Conservation (phyloP, 2,888 invertebrate species). For the Thysanoteuthis rhombus region DNA sequence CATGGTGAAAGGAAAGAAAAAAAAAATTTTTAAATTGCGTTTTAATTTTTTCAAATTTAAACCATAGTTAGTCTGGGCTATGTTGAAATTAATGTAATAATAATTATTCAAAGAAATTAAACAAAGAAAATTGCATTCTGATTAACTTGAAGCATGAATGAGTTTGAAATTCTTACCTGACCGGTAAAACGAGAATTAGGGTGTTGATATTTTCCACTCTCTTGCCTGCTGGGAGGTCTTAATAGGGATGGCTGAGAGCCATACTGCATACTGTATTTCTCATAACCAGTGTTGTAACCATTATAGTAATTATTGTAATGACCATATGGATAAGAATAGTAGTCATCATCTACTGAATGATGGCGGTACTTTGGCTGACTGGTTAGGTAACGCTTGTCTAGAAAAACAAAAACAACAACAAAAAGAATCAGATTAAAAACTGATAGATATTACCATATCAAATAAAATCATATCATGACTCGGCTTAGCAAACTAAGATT, state of each 20-base stretch:
- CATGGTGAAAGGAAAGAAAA: too few relatives aligned
- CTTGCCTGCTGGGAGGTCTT: slow-evolving; percentile 48
- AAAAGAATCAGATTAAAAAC: too few relatives aligned
- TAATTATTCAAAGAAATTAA: background rate
- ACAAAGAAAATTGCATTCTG: background rate
- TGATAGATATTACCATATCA: too few relatives aligned
- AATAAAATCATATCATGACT: too few relatives aligned
- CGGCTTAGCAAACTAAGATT: too few relatives aligned
- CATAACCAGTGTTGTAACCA: slow-evolving; percentile 44
- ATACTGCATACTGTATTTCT: slow-evolving; percentile 56
- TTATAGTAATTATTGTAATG: slow-evolving; percentile 42
- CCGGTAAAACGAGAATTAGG: slow-evolving; percentile 51
- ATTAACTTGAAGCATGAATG: background rate
- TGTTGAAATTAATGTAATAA: too few relatives aligned
- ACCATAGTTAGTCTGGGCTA: too few relatives aligned
- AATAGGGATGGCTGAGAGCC: slow-evolving; percentile 59
- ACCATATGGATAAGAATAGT: slow-evolving; percentile 48
- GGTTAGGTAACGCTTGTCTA: slow-evolving; percentile 53
- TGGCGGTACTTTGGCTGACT: slow-evolving; percentile 54
- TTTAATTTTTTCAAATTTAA: too few relatives aligned
- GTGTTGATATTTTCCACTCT: slow-evolving; percentile 57
- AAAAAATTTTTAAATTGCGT: too few relatives aligned
- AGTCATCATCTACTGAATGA: slow-evolving; percentile 64
- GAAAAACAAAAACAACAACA: slow-evolving; percentile 13
- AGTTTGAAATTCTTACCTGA: slow-evolving; percentile 48